Base-by-base conservation (phyloP, 2,113 vertebrate species). In the Orcinus orca region DNA sequence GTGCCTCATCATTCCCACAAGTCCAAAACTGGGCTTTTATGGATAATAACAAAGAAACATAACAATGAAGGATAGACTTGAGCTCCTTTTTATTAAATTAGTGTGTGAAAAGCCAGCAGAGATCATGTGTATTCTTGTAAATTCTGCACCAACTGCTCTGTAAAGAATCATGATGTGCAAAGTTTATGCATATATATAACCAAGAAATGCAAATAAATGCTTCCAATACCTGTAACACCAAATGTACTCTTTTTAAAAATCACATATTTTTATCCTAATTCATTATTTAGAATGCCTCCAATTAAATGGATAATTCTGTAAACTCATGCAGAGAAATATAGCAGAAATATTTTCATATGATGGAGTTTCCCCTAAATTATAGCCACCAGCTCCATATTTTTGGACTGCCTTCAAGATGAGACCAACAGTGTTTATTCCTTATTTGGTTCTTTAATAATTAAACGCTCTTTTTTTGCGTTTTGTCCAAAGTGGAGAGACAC, bases 91-190 rank as follows among this genome's bases (percentile, higher is more conserved):
- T 86, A 80, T 91, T 71, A 90, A 93, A 92, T 68, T 84, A 67
- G 33, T 76, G 8, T 60, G 29, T 90, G 89, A 96, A 96, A 74
- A 93, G 29, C 44, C 62, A 95, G 77, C 67, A 74, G 36, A 82
- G 82, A 73, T 65, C 63, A 26, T 55, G 62, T 9, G 23, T 63
- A 70, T 74, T 93, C 95, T 79, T 92, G 8, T 65, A 93, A 92
- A 87, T 89, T 71, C 55, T 79, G 36, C 38, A 65, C 47, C 47
- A 44, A 62, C 21, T 92, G 38, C 55, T 77, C 47, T 88, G 26
- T 60, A 85, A 96, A 96, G 86, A 93, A 74, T 65, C 21, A 44
- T 44, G 73, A 76, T 0, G 0, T 76, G 44, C 38, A 38, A 93
- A 70, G 47, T 67, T 67, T 55, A 76, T 95, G 31, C 18, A 44